Conservation (phyloP, 2,797 vertebrate genomes). For the Rhynchonycteris naso region DNA sequence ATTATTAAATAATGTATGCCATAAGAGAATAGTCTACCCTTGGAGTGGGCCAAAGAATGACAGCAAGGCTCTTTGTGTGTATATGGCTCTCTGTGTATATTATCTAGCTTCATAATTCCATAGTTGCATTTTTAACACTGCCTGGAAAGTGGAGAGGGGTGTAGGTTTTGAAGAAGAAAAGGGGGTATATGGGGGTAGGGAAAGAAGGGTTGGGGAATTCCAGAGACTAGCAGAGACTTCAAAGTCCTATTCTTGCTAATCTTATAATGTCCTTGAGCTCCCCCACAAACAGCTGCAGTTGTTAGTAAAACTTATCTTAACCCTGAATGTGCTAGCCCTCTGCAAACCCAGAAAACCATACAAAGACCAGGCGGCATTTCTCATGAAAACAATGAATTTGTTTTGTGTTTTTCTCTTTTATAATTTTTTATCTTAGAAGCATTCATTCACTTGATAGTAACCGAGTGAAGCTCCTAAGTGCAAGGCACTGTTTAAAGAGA, state of each 20-base stretch:
- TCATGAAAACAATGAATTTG: not conserved
- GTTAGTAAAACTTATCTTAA: slow-evolving; percentile 65
- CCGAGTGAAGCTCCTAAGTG: not conserved
- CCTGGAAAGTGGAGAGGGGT: not conserved
- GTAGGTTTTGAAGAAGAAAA: slow-evolving; percentile 20
- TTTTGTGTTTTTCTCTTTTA: not conserved
- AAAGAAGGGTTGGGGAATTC: slow-evolving; percentile 68
- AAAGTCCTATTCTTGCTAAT: slow-evolving; percentile 76
- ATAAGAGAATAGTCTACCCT: not conserved
- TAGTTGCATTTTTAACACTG: slow-evolving; percentile 40
- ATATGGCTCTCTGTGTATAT: not conserved
- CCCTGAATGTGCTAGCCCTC: not conserved
- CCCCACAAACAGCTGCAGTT: slow-evolving; percentile 68
- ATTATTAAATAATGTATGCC: not conserved
- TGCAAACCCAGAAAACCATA: not conserved
- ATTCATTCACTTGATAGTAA: not conserved
- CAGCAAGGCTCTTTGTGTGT: not conserved
- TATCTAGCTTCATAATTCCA: not conserved
- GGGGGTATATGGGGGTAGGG: not conserved
- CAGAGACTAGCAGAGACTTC: slow-evolving; percentile 66
- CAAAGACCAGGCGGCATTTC: not conserved
- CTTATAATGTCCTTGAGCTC: slow-evolving; percentile 75
- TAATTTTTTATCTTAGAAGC: not conserved
- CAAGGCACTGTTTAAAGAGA: not conserved
- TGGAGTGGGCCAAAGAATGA: not conserved